phyloP scores from a whole-genome alignment of 2,888 invertebrate genomes.

The Protula sp. region DNA sequence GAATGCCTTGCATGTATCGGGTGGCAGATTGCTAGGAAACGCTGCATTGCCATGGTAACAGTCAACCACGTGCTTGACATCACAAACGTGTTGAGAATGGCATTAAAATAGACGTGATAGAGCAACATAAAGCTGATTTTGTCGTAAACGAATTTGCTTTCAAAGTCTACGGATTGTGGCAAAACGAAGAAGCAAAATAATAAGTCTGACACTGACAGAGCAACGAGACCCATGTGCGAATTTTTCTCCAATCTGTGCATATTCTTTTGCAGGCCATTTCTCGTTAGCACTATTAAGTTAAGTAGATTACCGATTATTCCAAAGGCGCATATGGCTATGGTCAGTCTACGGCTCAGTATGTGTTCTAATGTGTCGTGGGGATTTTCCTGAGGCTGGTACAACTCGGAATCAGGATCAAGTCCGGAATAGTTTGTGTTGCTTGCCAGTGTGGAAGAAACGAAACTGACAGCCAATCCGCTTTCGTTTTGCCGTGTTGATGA shows the following conservation, averaged over 20 bases:
- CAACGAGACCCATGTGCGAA: slow-evolving; percentile 47
- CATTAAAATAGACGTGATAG: slow-evolving; percentile 34
- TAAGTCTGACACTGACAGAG: slow-evolving; percentile 46
- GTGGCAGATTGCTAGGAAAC: slow-evolving; percentile 49
- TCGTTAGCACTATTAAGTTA: slow-evolving; percentile 42
- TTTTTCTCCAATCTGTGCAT: slow-evolving; percentile 48
- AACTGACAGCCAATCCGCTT: too few species aligned
- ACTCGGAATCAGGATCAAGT: too few species aligned
- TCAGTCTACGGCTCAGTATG: slow-evolving; percentile 19
- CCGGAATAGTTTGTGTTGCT: too few species aligned
- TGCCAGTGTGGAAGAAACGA: too few species aligned
- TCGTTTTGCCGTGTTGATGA: too few species aligned
- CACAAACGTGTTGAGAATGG: slow-evolving; percentile 46
- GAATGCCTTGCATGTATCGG: slow-evolving; percentile 46
- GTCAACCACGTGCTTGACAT: slow-evolving; percentile 49
- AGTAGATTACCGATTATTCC: slow-evolving; percentile 44
- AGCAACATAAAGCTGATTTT: slow-evolving; percentile 20
- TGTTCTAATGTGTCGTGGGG: too few species aligned
- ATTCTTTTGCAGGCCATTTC: slow-evolving; percentile 37
- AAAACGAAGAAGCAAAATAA: slow-evolving; percentile 46
- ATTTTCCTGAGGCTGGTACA: too few species aligned
- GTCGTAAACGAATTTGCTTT: slow-evolving; percentile 1
- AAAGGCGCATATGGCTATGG: slow-evolving; percentile 60
- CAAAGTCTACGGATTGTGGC: slow-evolving; percentile 32
- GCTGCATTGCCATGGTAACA: slow-evolving; percentile 48